A percentile compares a stretch with the other conserved stretches of the same genome.
Evolutionary conservation across 2,113 vertebrate species (phyloP).

Genomic region (Oryzias curvinotus): DNA sequence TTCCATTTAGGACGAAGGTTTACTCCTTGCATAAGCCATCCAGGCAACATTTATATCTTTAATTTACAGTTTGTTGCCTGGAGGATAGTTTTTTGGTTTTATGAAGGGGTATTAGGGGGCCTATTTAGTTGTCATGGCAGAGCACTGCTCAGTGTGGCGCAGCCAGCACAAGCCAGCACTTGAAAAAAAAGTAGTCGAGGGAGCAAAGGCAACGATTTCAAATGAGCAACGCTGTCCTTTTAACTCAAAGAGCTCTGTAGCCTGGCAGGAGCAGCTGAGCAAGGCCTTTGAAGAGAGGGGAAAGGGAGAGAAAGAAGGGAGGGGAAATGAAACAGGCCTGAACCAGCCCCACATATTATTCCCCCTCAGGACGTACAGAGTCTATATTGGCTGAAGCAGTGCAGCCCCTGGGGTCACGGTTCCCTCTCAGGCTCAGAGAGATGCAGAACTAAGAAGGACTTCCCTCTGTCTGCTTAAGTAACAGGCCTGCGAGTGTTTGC

Average conservation of each 20-base stretch:
- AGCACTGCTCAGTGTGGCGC: constrained; percentile 71
- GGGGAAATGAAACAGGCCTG: constrained; percentile 71
- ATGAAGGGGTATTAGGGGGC: constrained; percentile 80
- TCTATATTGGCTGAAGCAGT: constrained; percentile 75
- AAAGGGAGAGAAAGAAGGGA: constrained; percentile 55
- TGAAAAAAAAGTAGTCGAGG: constrained; percentile 65
- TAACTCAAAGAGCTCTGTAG: constrained; percentile 80
- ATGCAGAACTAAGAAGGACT: constrained; percentile 63
- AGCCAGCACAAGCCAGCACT: constrained; percentile 69
- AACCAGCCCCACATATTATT: constrained; percentile 76
- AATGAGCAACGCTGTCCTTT: constrained; percentile 79
- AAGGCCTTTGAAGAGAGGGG: constrained; percentile 72
- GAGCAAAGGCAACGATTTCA: constrained; percentile 75
- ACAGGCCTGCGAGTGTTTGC: constrained; percentile 57
- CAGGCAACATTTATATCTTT: constrained; percentile 79
- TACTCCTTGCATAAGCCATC: constrained; percentile 70
- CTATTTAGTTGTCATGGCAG: constrained; percentile 80
- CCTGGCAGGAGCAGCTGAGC: constrained; percentile 76
- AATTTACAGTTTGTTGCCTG: constrained; percentile 78
- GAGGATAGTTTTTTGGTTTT: constrained; percentile 75
- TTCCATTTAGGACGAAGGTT: constrained; percentile 75
- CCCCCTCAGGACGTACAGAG: constrained; percentile 75
- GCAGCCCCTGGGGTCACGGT: constrained; percentile 71
- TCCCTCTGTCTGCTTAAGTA: constrained; percentile 64
- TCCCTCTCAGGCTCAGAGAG: constrained; percentile 65